A percentile compares a stretch with the other conserved stretches of the same genome.
Evolutionary conservation across 2,113 vertebrate species (phyloP).

Genomic region (Protomyctophum bolini): DNA sequence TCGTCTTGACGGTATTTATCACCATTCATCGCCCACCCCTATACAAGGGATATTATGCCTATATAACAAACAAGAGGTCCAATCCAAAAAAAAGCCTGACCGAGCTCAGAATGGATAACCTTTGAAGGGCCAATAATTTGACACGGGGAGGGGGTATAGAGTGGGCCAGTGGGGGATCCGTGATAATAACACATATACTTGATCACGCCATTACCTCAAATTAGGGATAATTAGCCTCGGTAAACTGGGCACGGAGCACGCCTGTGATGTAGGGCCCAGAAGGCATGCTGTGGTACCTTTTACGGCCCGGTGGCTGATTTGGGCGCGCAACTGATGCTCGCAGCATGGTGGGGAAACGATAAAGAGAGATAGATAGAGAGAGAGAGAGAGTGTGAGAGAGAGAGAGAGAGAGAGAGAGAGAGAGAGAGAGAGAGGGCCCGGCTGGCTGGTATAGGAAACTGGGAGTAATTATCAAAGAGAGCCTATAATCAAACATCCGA

Average conservation of each 20-base stretch:
- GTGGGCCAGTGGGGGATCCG: slow-evolving; percentile 61
- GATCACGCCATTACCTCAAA: slow-evolving; percentile 79
- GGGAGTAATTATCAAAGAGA: slow-evolving; percentile 81
- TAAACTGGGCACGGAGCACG: slow-evolving; percentile 77
- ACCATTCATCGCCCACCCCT: no score
- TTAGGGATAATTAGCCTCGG: slow-evolving; percentile 80
- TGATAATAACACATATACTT: slow-evolving; percentile 76
- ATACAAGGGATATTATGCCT: no score
- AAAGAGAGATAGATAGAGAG: slow-evolving; percentile 70
- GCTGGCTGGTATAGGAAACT: slow-evolving; percentile 70
- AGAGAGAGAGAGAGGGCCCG: slow-evolving; percentile 33
- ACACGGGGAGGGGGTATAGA: slow-evolving; percentile 49
- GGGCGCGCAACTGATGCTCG: slow-evolving; percentile 70
- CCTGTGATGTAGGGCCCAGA: slow-evolving; percentile 78
- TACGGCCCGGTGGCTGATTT: slow-evolving; percentile 76
- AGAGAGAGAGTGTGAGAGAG: neutral
- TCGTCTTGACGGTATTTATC: no score
- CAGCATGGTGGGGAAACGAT: slow-evolving; percentile 68
- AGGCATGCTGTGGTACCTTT: slow-evolving; percentile 78
- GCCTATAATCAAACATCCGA: slow-evolving; percentile 81
- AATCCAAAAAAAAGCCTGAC: slow-evolving; percentile 18
- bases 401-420: neutral
- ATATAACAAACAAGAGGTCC: no score
- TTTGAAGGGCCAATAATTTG: slow-evolving; percentile 61
- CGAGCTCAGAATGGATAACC: slow-evolving; percentile 61